A percentile compares a stretch with the other conserved stretches of the same genome.
phyloP scores from a whole-genome alignment of 1,140 invertebrate genomes.

The Anagrus nilaparvatae region DNA sequence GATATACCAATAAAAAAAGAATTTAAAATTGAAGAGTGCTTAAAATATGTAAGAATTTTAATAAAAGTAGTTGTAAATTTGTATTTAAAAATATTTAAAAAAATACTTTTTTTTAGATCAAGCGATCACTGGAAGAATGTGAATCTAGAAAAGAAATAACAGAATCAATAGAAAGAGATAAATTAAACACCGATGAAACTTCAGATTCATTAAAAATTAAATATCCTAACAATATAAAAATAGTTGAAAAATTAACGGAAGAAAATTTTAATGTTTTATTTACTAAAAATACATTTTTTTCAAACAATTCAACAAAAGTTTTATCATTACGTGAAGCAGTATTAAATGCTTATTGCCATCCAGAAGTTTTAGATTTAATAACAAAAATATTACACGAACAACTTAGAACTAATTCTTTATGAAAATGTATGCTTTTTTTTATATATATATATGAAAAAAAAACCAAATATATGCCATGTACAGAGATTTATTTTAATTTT shows the following conservation, averaged over 20 bases:
- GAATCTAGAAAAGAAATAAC: conserved; percentile 7
- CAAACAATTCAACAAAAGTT: no score
- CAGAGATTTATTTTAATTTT: no score
- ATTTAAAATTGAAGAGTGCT: conserved; percentile 20
- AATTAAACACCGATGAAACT: neutral
- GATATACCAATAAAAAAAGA: conserved; percentile 16
- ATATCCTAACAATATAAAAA: conserved; percentile 22
- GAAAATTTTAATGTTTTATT: no score
- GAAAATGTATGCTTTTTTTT: no score
- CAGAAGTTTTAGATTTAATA: no score
- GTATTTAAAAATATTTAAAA: neutral
- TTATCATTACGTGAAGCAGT: no score
- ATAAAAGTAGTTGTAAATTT: no score
- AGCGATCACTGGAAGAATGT: conserved; percentile 24
- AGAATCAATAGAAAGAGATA: conserved; percentile 10
- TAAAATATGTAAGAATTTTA: conserved; percentile 29
- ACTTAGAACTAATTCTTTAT: no score
- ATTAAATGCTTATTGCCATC: conserved; percentile 34
- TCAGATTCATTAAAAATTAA: conserved; percentile 20
- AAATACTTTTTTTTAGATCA: conserved; percentile 20
- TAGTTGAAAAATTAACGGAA: conserved; percentile 20
- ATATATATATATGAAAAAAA: no score
- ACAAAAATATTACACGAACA: no score
- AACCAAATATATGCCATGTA: no score
- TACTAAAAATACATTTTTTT: no score